Evolutionary conservation across 1,140 invertebrate species (phyloP).

Genomic region (Leptinotarsa lineolata): DNA sequence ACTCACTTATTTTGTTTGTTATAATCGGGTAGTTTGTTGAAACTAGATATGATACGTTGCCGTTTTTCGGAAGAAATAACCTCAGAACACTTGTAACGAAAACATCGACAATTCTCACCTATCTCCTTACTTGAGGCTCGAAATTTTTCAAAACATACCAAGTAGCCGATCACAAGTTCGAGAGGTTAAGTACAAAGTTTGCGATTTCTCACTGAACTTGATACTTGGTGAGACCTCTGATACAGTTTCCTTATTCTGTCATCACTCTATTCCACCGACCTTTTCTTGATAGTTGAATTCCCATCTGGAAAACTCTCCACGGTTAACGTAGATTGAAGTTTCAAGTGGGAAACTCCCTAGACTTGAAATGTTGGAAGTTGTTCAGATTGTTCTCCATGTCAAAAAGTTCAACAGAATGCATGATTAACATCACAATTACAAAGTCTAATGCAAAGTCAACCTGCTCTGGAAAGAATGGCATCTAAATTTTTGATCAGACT

Average conservation of each 20-base stretch:
- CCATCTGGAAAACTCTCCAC: constrained; percentile 11
- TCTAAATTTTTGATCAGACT: constrained; percentile 25
- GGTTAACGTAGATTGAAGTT: constrained; percentile 13
- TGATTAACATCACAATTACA: constrained; percentile 27
- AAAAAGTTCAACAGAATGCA: constrained; percentile 28
- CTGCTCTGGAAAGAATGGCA: constrained; percentile 20
- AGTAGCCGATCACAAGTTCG: no score
- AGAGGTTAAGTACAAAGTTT: no score
- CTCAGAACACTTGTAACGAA: neutral
- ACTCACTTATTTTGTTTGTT: neutral
- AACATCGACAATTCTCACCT: neutral
- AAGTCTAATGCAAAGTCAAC: constrained; percentile 26
- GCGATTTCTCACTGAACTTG: no score
- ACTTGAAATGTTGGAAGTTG: constrained; percentile 22
- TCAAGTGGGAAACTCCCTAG: neutral
- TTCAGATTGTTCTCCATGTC: constrained; percentile 27
- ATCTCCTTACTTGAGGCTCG: neutral
- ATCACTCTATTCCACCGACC: neutral
- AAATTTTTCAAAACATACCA: neutral
- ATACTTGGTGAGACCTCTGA: no score
- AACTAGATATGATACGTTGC: neutral
- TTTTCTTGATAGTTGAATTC: neutral
- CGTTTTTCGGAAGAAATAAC: neutral
- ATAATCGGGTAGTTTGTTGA: neutral
- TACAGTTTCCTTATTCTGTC: no score